Conservation (phyloP, 2,797 vertebrate species). For the Rhadinocentrus ornatus region DNA sequence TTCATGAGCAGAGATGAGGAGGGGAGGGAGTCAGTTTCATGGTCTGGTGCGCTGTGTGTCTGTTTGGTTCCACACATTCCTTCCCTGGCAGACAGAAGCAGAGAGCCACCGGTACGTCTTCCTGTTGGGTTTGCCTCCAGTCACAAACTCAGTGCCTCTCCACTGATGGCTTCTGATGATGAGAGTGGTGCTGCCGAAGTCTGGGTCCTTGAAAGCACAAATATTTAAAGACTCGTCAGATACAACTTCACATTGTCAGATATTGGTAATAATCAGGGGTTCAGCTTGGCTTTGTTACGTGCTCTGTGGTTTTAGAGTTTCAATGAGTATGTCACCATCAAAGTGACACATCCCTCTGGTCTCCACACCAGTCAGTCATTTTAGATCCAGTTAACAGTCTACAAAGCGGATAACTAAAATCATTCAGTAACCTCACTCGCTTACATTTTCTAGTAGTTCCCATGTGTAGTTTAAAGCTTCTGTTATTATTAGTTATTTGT, state of each 20-base stretch:
- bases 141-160: constrained; percentile 85
- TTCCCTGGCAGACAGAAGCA: constrained; percentile 66
- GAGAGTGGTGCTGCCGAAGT: constrained; percentile 88
- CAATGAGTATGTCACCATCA: no score
- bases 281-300: neutral
- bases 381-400: neutral
- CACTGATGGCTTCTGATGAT: constrained; percentile 86
- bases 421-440: neutral
- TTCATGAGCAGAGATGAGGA: constrained; percentile 38
- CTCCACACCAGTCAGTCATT: neutral
- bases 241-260: neutral
- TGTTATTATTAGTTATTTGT: neutral
- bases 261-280: neutral
- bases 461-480: neutral
- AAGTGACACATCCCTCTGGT: neutral
- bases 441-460: neutral
- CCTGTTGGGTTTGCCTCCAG: constrained; percentile 46
- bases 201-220: constrained; percentile 81
- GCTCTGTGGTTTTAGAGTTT: neutral
- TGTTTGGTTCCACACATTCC: constrained; percentile 74
- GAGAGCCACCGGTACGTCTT: constrained; percentile 61
- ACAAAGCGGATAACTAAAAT: neutral
- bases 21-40: constrained; percentile 64
- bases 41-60: constrained; percentile 70
- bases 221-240: constrained; percentile 22